Conservation (phyloP, 1,140 invertebrate species). For the Drosophila persimilis region DNA sequence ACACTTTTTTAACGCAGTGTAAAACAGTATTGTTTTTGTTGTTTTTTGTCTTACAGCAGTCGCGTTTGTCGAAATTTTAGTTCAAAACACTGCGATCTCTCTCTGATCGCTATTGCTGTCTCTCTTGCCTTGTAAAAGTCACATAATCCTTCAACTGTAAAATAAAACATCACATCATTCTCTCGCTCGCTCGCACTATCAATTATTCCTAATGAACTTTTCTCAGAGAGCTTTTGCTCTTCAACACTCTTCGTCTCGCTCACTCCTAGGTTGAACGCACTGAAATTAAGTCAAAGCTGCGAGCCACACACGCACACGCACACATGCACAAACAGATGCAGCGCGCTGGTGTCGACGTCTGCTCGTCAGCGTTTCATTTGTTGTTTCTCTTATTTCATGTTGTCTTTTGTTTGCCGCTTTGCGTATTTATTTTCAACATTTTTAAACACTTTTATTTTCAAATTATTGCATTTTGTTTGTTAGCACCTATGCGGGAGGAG, state of each 20-base stretch:
- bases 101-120: constrained; percentile 27
- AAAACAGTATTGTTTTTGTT: constrained; percentile 32
- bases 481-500: not conserved
- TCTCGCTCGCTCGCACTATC: constrained; percentile 14
- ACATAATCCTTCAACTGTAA: constrained; percentile 79
- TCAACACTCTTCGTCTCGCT: constrained; percentile 15
- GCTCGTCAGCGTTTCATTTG: constrained; percentile 20
- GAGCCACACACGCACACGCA: constrained; percentile 16
- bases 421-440: constrained; percentile 32
- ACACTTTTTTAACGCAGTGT: constrained; percentile 68
- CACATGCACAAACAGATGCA: too few relatives aligned
- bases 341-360: too few relatives aligned
- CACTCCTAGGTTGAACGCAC: constrained; percentile 77
- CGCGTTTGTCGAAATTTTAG: constrained; percentile 47
- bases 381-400: constrained; percentile 19
- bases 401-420: constrained; percentile 46
- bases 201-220: constrained; percentile 20
- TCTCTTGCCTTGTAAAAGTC: constrained; percentile 58
- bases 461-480: not conserved
- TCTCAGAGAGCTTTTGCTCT: constrained; percentile 27
- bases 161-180: constrained; percentile 43
- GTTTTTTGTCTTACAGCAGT: constrained; percentile 15
- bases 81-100: constrained; percentile 40
- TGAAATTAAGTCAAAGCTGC: constrained; percentile 83
- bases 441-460: constrained; percentile 32